phyloP scores from a whole-genome alignment of 2,888 invertebrate species.

The Drosophila quasianomalipes region DNA sequence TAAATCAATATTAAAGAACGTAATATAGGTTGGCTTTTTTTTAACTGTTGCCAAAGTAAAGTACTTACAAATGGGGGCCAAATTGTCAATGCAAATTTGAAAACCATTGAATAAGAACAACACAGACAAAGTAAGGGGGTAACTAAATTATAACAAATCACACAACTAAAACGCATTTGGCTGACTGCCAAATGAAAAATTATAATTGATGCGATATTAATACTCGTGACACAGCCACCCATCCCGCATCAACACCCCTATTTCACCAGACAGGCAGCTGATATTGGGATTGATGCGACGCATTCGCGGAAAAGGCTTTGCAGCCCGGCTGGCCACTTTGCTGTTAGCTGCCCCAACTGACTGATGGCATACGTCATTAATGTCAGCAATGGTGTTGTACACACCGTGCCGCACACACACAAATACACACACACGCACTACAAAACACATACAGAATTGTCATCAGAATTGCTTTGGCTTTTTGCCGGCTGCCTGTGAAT shows the following conservation, averaged over 20 bases:
- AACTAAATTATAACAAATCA: constrained; percentile 67
- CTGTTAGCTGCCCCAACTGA: constrained; percentile 29
- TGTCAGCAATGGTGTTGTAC: constrained; percentile 70
- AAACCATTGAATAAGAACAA: constrained; percentile 3
- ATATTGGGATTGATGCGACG: constrained; percentile 73
- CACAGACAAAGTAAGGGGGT: background rate
- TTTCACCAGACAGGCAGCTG: constrained; percentile 27
- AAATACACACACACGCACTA: constrained; percentile 20
- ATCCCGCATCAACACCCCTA: background rate
- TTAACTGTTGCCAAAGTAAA: constrained; percentile 43
- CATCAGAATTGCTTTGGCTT: constrained; percentile 67
- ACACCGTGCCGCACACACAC: constrained; percentile 11
- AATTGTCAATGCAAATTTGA: constrained; percentile 49
- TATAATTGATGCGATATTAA: constrained; percentile 81
- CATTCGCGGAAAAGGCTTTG: constrained; percentile 75
- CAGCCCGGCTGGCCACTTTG: constrained; percentile 34
- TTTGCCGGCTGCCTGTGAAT: constrained; percentile 47
- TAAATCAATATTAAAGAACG: constrained; percentile 65
- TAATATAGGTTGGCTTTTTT: background rate
- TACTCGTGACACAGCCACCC: constrained; percentile 50
- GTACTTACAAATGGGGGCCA: constrained; percentile 53
- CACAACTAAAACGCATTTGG: constrained; percentile 63
- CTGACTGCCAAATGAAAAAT: constrained; percentile 65
- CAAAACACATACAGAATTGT: constrained; percentile 70
- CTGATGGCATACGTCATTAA: constrained; percentile 78